Base-by-base conservation (phyloP, 2,113 vertebrate species). In the Sterna hirundo region DNA sequence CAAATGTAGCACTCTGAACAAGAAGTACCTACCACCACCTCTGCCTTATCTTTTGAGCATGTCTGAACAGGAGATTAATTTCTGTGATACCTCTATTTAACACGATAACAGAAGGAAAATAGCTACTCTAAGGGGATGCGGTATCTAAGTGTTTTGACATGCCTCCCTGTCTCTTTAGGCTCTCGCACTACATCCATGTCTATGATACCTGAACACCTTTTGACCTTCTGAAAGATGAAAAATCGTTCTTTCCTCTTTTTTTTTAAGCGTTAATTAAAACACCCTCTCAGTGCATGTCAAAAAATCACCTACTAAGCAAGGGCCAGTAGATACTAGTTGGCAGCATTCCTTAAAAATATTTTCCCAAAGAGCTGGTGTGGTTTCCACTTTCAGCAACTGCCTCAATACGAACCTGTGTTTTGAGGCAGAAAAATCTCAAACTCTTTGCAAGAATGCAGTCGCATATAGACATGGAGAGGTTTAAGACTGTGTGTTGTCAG, bases 311-410 rank as follows among this genome's bases (percentile, higher is more conserved):
- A 15, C 75, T 77, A n/a, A 83, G 74, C 51, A 36, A 94, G 84
- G 96, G 83, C 96, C 94, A 80, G 96, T 94, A 93, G 66, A 91
- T 94, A 95, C 93, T 95, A 88, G 95, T 77, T 95, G 94, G 97
- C 93, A 97, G 70, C 95, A 96, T 97, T 97, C 95, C 93, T 95
- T 7, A 69, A 20, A 82, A 85, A 92, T 79, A 38, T 57, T 72
- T 96, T 84, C 76, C 76, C 65, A 8, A 88, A 84, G 69, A 93
- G 30, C 23, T 68, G 60, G 27, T 61, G 34, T 36, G 32, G 13
- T 46, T 81, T 93, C 77, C 38, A 26, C 55, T 26, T 46, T 10
- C 65, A 38, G 84, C 38, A 64, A 15, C n/a, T 57, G 66, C 20
- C 58, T 87, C 42, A 5, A 2, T 36, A 2, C 0, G 23, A 93